Conservation (phyloP, 2,797 vertebrate species). For the Myotis myotis region DNA sequence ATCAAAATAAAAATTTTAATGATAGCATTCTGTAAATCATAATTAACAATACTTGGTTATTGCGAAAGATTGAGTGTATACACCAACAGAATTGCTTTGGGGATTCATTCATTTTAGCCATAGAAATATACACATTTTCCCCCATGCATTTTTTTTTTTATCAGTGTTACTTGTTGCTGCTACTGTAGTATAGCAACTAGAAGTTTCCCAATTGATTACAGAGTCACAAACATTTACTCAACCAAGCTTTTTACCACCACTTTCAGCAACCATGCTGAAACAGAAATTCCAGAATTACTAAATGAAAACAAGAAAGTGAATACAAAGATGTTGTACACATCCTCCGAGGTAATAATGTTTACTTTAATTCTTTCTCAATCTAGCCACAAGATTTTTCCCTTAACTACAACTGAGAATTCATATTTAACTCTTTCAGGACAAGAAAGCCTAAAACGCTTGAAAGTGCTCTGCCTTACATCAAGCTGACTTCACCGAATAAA, state of each 20-base stretch:
- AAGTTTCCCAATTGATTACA: background rate
- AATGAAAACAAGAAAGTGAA: background rate
- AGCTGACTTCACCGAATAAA: background rate
- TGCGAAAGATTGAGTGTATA: background rate
- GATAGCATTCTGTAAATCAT: background rate
- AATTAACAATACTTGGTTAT: background rate
- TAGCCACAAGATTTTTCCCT: background rate
- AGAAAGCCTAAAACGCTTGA: background rate
- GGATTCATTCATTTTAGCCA: conserved; percentile 14
- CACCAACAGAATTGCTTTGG: background rate
- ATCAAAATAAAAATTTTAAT: conserved; percentile 24
- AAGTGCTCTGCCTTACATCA: background rate
- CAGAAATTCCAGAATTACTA: conserved; percentile 19
- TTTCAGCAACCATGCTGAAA: conserved; percentile 2
- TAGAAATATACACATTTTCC: background rate
- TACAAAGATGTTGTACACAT: background rate
- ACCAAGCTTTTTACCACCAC: background rate
- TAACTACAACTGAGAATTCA: background rate
- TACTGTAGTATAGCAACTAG: background rate
- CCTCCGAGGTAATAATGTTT: background rate
- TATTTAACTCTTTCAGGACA: background rate
- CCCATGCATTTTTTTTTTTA: background rate
- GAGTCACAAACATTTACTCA: background rate
- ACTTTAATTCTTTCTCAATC: background rate
- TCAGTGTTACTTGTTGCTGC: background rate